phyloP scores from a whole-genome alignment of 1,140 invertebrate species.

The Ostrea edulis region DNA sequence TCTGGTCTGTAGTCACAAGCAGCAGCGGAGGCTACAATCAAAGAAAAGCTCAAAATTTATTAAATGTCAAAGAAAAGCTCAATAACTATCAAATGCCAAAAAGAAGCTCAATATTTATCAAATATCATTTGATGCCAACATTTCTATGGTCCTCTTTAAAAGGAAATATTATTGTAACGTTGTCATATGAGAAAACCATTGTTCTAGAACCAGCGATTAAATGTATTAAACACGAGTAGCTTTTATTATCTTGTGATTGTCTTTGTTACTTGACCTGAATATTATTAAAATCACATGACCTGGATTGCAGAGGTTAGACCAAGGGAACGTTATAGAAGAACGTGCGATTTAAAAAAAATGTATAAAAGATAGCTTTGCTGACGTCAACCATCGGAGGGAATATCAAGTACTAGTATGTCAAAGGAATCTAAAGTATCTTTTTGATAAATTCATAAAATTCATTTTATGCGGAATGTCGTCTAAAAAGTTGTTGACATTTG shows the following conservation, averaged over 20 bases:
- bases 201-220: conserved; percentile 9
- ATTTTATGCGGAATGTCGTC: too few species aligned
- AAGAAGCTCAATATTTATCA: neutral
- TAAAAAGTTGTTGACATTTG: too few species aligned
- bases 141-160: neutral
- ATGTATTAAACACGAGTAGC: neutral
- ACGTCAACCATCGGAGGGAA: neutral
- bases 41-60: neutral
- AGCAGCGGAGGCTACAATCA: conserved; percentile 27
- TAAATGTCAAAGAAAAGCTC: neutral
- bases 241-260: neutral
- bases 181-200: neutral
- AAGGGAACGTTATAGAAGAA: neutral
- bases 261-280: neutral
- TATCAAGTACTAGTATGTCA: neutral
- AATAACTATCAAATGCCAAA: neutral
- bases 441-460: too few species aligned
- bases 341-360: neutral
- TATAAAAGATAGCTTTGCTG: neutral
- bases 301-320: neutral
- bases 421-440: too few species aligned
- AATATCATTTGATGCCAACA: neutral
- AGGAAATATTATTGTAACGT: neutral
- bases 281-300: neutral
- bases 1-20: conserved; percentile 11